Percentiles rank a stretch among this genome's conserved stretches.
Evolutionary conservation across 2,888 invertebrate genomes (phyloP).

Genomic region (Pristionchus mayeri): DNA sequence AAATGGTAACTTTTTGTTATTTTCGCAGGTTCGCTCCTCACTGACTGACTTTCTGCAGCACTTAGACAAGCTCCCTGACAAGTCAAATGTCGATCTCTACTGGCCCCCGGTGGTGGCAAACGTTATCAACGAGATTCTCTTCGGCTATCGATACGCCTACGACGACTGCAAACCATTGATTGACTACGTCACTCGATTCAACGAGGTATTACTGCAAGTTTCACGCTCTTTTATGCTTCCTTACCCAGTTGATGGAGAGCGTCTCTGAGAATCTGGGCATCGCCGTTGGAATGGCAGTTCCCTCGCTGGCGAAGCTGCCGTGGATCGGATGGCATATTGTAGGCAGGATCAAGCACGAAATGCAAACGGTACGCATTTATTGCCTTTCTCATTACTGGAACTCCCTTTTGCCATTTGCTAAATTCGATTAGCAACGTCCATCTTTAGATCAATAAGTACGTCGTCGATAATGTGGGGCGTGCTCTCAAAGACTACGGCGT

Average conservation of each 20-base stretch:
- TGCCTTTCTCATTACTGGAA: no score
- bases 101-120: slow-evolving; percentile 19
- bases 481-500: neutral
- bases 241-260: neutral
- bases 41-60: neutral
- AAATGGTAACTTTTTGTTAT: no score
- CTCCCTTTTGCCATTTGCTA: no score
- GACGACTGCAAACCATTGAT: neutral
- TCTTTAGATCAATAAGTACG: slow-evolving; percentile 9
- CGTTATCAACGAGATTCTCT: neutral
- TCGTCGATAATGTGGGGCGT: neutral
- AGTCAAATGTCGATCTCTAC: neutral
- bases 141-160: neutral
- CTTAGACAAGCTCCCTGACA: neutral
- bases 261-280: neutral
- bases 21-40: neutral
- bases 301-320: neutral
- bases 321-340: neutral
- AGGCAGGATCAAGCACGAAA: neutral
- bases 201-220: neutral
- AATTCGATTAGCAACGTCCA: no score
- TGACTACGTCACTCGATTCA: neutral
- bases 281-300: neutral
- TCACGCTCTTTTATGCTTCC: no score
- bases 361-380: neutral